Evolutionary conservation across 2,888 invertebrate genomes (phyloP).

Genomic region (Platynereis dumerilii): DNA sequence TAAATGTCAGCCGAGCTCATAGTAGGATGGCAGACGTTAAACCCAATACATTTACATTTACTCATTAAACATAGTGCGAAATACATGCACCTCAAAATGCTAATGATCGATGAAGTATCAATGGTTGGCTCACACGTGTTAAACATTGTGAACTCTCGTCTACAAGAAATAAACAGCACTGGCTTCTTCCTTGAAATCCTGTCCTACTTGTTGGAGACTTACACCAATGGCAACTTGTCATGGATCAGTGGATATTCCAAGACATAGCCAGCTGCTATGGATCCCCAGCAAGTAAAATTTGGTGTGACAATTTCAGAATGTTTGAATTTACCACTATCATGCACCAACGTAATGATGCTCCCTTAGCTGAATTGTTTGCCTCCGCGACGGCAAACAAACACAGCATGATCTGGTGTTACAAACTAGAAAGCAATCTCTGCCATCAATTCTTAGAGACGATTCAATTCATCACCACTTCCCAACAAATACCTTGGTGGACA

Average conservation of each 20-base stretch:
- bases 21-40: no score
- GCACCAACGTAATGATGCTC: neutral
- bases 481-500: neutral
- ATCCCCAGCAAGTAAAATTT: neutral
- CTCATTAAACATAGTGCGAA: neutral
- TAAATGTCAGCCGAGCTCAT: no score
- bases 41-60: no score
- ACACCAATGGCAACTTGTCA: neutral
- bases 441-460: no score
- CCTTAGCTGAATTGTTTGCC: neutral
- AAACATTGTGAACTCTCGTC: no score
- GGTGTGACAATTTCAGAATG: neutral
- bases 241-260: neutral
- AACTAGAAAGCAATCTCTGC: no score
- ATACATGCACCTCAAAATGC: constrained; percentile 4
- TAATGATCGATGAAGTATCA: neutral
- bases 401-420: no score
- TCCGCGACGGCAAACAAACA: neutral
- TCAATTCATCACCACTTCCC: neutral
- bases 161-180: no score
- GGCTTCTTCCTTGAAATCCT: neutral
- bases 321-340: neutral
- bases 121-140: no score
- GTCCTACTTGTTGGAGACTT: neutral
- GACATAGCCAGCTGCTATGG: neutral